Percentiles rank a stretch among this genome's conserved stretches.
Evolutionary conservation across 2,797 vertebrate genomes (phyloP).

Genomic region (Notoglanidium macrostoma): DNA sequence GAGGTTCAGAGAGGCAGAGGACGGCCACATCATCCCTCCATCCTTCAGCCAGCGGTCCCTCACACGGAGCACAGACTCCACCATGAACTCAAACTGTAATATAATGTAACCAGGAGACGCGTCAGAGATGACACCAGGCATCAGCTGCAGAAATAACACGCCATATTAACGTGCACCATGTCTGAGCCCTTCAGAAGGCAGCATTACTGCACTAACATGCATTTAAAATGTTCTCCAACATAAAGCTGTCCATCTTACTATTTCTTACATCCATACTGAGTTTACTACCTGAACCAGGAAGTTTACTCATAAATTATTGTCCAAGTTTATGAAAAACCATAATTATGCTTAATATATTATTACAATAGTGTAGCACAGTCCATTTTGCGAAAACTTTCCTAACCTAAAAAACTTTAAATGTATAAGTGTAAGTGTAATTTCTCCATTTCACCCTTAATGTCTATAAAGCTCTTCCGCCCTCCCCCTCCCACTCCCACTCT

Average conservation of each 20-base stretch:
- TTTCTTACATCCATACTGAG: background rate
- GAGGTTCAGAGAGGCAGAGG: constrained; percentile 73
- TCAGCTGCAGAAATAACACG: background rate
- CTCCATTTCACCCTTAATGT: too few relatives aligned
- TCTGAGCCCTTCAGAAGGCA: background rate
- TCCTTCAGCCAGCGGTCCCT: constrained; percentile 76
- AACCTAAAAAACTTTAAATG: background rate
- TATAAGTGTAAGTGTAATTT: background rate
- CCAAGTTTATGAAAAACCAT: background rate
- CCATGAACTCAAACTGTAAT: constrained; percentile 83
- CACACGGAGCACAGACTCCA: constrained; percentile 80
- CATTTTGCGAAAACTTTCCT: background rate
- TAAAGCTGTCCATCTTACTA: background rate
- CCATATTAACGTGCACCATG: background rate
- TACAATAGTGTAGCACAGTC: too few relatives aligned
- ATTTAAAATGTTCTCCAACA: background rate
- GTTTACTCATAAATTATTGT: background rate
- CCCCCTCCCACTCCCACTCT: too few relatives aligned
- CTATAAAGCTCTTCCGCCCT: too few relatives aligned
- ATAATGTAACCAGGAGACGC: background rate
- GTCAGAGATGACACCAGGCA: background rate
- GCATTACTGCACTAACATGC: background rate
- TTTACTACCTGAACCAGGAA: background rate
- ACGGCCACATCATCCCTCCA: constrained; percentile 79
- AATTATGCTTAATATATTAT: background rate